Percentiles rank a stretch among this genome's conserved stretches.
phyloP scores from a whole-genome alignment of 2,797 vertebrate genomes.

The Pseudochirops cupreus region DNA sequence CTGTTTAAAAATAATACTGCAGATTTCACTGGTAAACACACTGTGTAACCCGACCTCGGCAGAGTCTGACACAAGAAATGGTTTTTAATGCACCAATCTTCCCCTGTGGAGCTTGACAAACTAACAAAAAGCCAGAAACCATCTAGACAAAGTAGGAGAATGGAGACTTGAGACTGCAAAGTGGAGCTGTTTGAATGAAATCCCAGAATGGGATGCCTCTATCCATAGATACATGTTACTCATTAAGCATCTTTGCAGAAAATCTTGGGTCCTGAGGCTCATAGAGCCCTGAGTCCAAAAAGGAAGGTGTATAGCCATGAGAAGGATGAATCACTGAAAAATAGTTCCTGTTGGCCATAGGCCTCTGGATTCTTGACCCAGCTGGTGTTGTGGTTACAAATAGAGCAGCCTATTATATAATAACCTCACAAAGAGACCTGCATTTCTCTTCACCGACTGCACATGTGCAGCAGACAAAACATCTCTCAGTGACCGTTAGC shows the following conservation, averaged over 20 bases:
- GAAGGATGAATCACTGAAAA: constrained; percentile 39
- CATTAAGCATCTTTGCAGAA: constrained; percentile 67
- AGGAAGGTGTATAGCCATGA: constrained; percentile 44
- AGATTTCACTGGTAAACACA: background rate
- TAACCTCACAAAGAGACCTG: constrained; percentile 6
- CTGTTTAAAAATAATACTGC: constrained; percentile 16
- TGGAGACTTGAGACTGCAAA: constrained; percentile 48
- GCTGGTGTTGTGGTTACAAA: background rate
- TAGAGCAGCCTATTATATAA: background rate
- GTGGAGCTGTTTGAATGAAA: constrained; percentile 16
- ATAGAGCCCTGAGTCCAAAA: constrained; percentile 33
- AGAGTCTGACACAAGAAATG: background rate
- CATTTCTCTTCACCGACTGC: constrained; percentile 62
- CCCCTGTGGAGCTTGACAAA: constrained; percentile 18
- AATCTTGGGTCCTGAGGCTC: constrained; percentile 20
- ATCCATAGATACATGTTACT: constrained; percentile 27
- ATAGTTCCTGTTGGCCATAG: constrained; percentile 58
- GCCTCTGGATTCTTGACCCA: constrained; percentile 3
- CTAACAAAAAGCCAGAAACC: constrained; percentile 29
- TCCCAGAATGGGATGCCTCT: background rate
- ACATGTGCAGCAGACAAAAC: constrained; percentile 50
- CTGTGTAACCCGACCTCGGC: background rate
- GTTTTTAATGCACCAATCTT: background rate
- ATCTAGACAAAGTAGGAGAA: constrained; percentile 17
- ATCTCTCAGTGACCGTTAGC: constrained; percentile 12